These are phyloP conservation scores for Ophion ellenae DNA, from an alignment of 2,888 invertebrate species.

Conservation along the genomic window DNA sequence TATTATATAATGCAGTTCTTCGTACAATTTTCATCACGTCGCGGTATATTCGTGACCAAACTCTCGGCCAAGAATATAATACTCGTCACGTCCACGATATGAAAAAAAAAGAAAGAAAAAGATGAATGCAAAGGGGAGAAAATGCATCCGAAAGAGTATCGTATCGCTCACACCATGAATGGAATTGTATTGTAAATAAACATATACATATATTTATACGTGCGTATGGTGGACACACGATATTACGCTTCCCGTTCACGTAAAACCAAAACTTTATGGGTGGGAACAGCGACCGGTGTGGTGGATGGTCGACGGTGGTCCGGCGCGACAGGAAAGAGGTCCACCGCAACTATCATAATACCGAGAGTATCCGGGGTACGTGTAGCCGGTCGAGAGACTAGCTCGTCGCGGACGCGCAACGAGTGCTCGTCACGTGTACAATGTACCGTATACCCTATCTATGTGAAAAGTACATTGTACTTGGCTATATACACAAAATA, in stretches of 20 bases:
- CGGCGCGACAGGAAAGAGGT: conserved; percentile 79
- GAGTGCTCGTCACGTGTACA: conserved; percentile 45
- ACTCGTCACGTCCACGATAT: conserved; percentile 57
- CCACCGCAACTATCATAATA: conserved; percentile 81
- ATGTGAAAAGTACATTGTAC: conserved; percentile 5
- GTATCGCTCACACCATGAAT: conserved; percentile 60
- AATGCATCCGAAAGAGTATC: conserved; percentile 51
- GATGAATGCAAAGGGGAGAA: conserved; percentile 16
- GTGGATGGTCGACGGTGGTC: conserved; percentile 62
- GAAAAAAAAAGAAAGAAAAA: conserved; percentile 41
- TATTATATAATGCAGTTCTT: conserved; percentile 9
- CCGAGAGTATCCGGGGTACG: conserved; percentile 76
- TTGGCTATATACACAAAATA: conserved; percentile 1
- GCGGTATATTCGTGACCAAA: conserved; percentile 51
- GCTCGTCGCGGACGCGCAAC: conserved; percentile 47
- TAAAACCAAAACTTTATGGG: conserved; percentile 77
- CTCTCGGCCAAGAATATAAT: conserved; percentile 53
- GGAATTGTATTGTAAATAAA: conserved; percentile 51
- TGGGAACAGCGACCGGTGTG: conserved; percentile 72
- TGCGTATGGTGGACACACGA: conserved; percentile 75
- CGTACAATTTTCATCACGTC: conserved; percentile 48
- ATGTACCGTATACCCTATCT: background rate
- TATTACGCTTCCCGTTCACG: conserved; percentile 80
- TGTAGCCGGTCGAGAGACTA: conserved; percentile 34
- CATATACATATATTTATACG: conserved; percentile 2